Base-by-base conservation (phyloP, 2,888 invertebrate genomes). In the Zhengitettix transpicula region DNA sequence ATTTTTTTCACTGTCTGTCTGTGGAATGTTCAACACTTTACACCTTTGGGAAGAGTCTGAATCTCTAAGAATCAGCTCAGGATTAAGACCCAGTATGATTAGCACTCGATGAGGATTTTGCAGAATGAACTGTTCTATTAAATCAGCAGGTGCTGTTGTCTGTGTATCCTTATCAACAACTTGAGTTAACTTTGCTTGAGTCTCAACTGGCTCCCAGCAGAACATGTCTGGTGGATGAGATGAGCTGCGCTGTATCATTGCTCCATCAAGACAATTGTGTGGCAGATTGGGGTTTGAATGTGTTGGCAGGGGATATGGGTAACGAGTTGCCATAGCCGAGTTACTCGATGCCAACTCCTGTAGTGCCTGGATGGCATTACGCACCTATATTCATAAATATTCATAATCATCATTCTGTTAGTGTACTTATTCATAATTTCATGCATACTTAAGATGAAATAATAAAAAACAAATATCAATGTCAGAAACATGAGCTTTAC, bases 171-270 rank as follows among this genome's bases (percentile, higher is more conserved):
- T 69, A 55, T 77, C 74, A 44, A 68, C 65, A 14, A 17, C n/a
- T 11, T 52, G n/a, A 52, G 61, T 42, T 52, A 55, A 55, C 9
- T 28, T 12, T 9, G 42, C 47, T 40, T 63, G 63, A 56, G 65
- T n/a, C 55, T 65, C 62, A 61, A 76, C 77, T 70, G 78, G 78
- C 67, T 86, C 85, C 80, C 88, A 86, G 67, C 84, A 84, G 72
- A 89, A 86, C 64, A 89, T 88, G 68, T 89, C 89, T 1, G 89
- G 88, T 0, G 89, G 89, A 74, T 90, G 89, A 2, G 89, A 90
- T 60, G 86, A 85, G 69, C 87, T 85, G 61, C 89, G 78, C 1
- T 87, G 87, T 58, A 90, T 77, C 63, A 81, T 74, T 63, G 78
- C 79, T 5, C 75, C 74, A 8, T 52, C 61, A 67, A 65, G 71